These are phyloP conservation scores for Tigriopus japonicus DNA, from an alignment of 1,140 invertebrate genomes.

Conservation along the genomic window DNA sequence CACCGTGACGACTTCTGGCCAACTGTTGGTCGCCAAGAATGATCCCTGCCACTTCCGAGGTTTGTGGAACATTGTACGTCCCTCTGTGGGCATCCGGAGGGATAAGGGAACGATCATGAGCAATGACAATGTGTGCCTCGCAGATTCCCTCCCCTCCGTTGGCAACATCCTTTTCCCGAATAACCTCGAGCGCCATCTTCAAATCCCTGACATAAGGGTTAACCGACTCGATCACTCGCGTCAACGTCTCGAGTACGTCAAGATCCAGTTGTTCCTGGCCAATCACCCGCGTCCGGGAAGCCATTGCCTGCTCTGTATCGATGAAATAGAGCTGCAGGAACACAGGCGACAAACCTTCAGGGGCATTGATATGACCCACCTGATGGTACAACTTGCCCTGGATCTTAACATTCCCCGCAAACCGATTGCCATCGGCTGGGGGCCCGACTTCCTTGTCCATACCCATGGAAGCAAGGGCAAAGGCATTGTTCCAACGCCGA, in stretches of 20 bases:
- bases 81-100: background rate
- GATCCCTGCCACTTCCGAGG: background rate
- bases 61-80: background rate
- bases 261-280: background rate
- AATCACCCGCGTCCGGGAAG: background rate
- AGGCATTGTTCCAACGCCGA: background rate
- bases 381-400: background rate
- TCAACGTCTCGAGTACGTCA: background rate
- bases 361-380: background rate
- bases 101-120: background rate
- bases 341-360: background rate
- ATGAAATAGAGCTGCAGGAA: background rate
- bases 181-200: background rate
- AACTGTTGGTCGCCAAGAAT: background rate
- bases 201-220: background rate
- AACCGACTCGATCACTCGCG: background rate
- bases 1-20: background rate
- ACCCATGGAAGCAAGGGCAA: background rate
- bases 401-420: background rate
- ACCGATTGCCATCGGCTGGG: background rate
- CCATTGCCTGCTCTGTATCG: background rate
- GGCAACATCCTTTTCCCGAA: background rate
- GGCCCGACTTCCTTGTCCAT: background rate
- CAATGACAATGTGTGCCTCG: background rate
- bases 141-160: background rate